These are phyloP conservation scores for Tachyglossus aculeatus DNA, from an alignment of 2,797 vertebrate species.

Conservation along the genomic window DNA sequence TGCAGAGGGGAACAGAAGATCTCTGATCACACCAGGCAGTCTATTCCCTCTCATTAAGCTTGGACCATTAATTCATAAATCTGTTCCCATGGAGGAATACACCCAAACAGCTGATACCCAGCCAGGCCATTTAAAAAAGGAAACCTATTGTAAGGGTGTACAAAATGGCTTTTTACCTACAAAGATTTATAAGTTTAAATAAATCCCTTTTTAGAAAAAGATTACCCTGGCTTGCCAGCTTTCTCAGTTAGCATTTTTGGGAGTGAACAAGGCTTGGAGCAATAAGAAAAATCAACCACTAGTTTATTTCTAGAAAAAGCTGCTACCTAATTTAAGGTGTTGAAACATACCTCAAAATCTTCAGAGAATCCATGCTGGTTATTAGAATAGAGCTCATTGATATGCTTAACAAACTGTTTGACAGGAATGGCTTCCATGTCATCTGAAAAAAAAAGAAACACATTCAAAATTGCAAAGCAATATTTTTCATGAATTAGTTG, in stretches of 20 bases:
- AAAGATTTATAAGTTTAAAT: background rate
- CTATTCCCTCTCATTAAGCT: background rate
- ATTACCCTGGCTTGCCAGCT: background rate
- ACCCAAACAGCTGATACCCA: too few species aligned
- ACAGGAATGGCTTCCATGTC: conserved; percentile 97
- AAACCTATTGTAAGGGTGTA: too few species aligned
- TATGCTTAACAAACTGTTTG: conserved; percentile 95
- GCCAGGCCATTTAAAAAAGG: too few species aligned
- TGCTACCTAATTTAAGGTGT: conserved; percentile 33
- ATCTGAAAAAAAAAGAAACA: conserved; percentile 78
- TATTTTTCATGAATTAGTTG: background rate
- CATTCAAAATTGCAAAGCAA: conserved; percentile 26
- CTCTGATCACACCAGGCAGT: too few species aligned
- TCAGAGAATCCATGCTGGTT: conserved; percentile 96
- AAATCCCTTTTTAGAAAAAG: too few species aligned
- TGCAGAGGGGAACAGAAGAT: background rate
- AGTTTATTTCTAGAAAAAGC: background rate
- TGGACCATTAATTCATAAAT: background rate
- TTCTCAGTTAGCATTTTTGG: background rate
- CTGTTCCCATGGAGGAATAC: too few species aligned
- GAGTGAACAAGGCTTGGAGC: too few species aligned
- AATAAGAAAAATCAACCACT: background rate
- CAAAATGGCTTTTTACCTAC: too few species aligned
- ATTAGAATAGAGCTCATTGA: conserved; percentile 94
- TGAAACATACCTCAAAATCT: conserved; percentile 91